Percentiles rank a stretch among this genome's conserved stretches.
Conservation (phyloP, 2,797 vertebrate genomes). For the Aselliscus stoliczkanus region DNA sequence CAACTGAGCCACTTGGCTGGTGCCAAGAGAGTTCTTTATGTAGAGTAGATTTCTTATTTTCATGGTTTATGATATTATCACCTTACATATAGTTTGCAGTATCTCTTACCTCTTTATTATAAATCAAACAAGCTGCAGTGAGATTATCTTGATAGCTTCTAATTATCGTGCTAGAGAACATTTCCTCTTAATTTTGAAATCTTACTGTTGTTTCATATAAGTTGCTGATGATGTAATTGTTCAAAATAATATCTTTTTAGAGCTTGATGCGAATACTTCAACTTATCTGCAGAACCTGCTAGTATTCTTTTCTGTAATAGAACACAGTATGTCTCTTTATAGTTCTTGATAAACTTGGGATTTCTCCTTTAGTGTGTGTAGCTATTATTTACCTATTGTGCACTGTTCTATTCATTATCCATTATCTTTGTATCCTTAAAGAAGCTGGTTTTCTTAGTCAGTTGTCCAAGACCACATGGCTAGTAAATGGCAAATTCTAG, state of each 20-base stretch:
- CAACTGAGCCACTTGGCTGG: no score
- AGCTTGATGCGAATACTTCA: neutral
- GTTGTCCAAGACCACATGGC: neutral
- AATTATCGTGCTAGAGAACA: neutral
- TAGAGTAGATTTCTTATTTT: neutral
- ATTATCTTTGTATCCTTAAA: neutral
- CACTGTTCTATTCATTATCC: neutral
- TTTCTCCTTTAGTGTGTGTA: neutral
- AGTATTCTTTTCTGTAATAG: neutral
- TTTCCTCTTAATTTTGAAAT: neutral
- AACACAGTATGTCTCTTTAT: neutral
- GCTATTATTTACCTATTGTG: neutral
- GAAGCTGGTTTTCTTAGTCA: neutral
- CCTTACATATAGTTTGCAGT: neutral
- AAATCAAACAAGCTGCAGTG: neutral
- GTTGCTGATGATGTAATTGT: neutral
- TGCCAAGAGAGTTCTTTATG: neutral
- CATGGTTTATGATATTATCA: neutral
- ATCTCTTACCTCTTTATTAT: neutral
- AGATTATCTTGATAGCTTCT: neutral
- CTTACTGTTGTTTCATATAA: neutral
- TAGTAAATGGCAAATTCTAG: neutral
- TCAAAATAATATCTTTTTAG: neutral
- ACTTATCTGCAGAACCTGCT: neutral
- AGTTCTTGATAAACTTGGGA: neutral